Evolutionary conservation across 2,113 vertebrate species (phyloP).

Genomic region (Agelaius phoeniceus): DNA sequence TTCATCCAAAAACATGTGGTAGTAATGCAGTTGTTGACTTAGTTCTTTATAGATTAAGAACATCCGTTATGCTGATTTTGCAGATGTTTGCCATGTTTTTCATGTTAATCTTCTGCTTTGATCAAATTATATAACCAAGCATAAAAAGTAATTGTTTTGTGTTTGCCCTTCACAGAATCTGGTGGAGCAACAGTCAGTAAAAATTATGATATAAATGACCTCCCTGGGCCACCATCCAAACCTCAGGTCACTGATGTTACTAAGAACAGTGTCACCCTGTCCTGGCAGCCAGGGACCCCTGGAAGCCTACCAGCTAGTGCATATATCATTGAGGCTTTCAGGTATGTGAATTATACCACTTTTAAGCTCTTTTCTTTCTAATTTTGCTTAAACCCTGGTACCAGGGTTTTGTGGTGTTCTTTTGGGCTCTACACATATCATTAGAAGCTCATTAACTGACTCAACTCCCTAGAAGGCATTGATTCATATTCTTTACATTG

Average conservation of each 20-base stretch:
- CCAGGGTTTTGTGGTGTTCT: background rate
- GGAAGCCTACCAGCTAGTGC: constrained; percentile 86
- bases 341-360: constrained; percentile 75
- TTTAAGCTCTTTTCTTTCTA: background rate
- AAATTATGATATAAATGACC: constrained; percentile 87
- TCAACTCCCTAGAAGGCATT: background rate
- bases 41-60: background rate
- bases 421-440: background rate
- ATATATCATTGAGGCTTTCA: constrained; percentile 98
- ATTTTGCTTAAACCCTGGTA: background rate
- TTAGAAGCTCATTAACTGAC: constrained; percentile 2
- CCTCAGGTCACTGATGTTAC: constrained; percentile 97
- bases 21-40: background rate
- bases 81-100: background rate
- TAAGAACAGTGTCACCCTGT: constrained; percentile 95
- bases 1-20: background rate
- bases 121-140: background rate
- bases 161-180: constrained; percentile 78
- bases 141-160: constrained; percentile 3
- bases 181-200: constrained; percentile 82
- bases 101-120: background rate
- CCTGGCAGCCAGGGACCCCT: constrained; percentile 89
- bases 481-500: background rate
- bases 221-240: constrained; percentile 95
- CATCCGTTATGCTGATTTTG: background rate